Conservation (phyloP, 2,797 vertebrate genomes). For the Zalophus californianus region DNA sequence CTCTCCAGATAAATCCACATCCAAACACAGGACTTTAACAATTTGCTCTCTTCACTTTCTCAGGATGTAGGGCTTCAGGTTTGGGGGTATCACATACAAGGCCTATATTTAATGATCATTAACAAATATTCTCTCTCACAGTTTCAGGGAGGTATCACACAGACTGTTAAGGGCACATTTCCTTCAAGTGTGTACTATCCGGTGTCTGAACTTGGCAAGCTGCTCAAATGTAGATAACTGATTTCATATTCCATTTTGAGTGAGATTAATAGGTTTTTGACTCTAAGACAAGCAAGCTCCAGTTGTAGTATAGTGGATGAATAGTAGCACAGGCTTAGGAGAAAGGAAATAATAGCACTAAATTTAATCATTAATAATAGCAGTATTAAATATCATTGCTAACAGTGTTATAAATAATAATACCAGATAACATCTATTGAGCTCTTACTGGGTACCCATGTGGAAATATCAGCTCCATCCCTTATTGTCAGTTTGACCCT, state of each 20-base stretch:
- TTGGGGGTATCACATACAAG: background rate
- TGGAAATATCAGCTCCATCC: background rate
- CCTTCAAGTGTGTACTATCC: background rate
- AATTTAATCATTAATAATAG: background rate
- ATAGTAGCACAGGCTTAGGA: background rate
- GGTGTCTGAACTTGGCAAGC: background rate
- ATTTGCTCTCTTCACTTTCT: background rate
- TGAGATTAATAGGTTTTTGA: background rate
- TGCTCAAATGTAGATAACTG: background rate
- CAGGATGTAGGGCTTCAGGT: background rate
- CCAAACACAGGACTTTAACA: background rate
- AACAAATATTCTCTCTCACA: background rate
- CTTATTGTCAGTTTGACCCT: background rate
- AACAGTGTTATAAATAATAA: background rate
- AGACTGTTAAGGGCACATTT: background rate
- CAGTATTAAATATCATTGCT: background rate
- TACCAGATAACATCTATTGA: background rate
- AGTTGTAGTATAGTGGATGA: background rate
- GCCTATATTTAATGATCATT: background rate
- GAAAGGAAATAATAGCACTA: background rate
- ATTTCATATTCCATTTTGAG: background rate
- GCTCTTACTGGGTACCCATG: background rate
- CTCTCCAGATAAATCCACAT: background rate
- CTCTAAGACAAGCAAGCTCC: background rate
- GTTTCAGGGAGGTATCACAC: background rate